Evolutionary conservation across 92 coral and sea anemone species (phyloP), one percentile per base, ranked within the genome.

Genomic region (Epizoanthus fatuus): DNA sequence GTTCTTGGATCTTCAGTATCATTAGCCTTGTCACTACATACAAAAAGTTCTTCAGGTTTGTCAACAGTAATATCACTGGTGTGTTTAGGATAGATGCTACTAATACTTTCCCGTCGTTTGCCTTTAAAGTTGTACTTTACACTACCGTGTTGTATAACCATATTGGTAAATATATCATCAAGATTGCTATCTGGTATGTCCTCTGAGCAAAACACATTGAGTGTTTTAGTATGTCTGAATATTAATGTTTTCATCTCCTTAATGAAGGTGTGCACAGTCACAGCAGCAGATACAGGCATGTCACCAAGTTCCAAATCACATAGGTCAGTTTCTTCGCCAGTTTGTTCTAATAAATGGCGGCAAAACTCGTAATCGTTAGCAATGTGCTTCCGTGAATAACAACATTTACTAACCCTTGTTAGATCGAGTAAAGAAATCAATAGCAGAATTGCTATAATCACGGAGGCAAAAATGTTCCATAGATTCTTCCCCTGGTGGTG

Each of bases 101-200:
- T 72, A 1, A 65, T 65, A 32, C 19, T 29, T 29, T 85, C 78
- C 0, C 75, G 13, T 56, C 76, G 60, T 22, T 3, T 39, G 7
- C 6, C 0, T 3, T 5, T 15, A 13, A 14, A n/a, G 19, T 16
- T 53, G 4, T 69, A n/a, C 7, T 60, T 25, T 13, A 81, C 72
- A 25, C 78, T 69, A 2, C 76, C 86, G 22, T 51, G 84, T 51
- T 87, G 91, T 2, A 87, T 81, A 45, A 87, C 74, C 16, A 82
- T 17, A 53, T 81, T 87, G 1, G 91, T 81, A 79, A 87, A 87
- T 3, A 87, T 72, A 3, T 82, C 83, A 63, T 87, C 84, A 52
- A 72, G 62, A 22, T 4, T 19, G 54, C 29, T 19, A 0, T 22
- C 57, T 52, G 16, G 14, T 35, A 37, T 20, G 44, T 72, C 78